Evolutionary conservation across 2,888 invertebrate genomes (phyloP), one percentile per base, ranked within the genome.

Genomic region (Phlogophora meticulosa): DNA sequence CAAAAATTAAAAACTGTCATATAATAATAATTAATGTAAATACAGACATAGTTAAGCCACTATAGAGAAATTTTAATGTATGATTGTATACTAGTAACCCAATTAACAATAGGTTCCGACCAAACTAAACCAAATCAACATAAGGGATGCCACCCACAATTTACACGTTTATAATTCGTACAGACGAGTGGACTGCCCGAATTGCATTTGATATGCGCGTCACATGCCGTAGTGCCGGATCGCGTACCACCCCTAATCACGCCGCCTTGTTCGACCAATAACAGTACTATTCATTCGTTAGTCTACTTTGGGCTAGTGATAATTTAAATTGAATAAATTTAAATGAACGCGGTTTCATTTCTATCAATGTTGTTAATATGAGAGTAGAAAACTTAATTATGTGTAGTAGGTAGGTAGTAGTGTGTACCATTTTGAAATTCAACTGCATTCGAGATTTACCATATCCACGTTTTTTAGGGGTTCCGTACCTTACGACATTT

Each of bases 201-300:
- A 45, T 64, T 76, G 72, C 82, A 75, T 76, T 90, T 85, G 76
- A 78, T 87, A 90, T 90, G 87, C 89, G 82, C 81, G 86, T 84
- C 88, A 82, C 88, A 85, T 76, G 74, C 51, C 70, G 90, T 66
- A 72, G 84, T 83, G 82, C 76, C 79, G 75, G 82, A 85, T 86
- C 84, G 81, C 72, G 84, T 84, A 81, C 83, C 83, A 63, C 81
- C 85, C 84, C 84, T 88, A 91, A 92, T 92, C 88, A 92, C 81
- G 77, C 76, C 86, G 83, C 89, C 90, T 92, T 93, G 92, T 93
- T 82, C 84, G 69, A 69, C 75, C 80, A 82, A 87, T 87, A 84
- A 81, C 76, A 72, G 67, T 78, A 89, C 89, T 88, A 92, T 90
- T 84, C 87, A 83, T 89, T 91, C 89, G 87, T 91, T 90, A 90